Conservation (phyloP, 2,113 vertebrate genomes). For the Toxotes chatareus region DNA sequence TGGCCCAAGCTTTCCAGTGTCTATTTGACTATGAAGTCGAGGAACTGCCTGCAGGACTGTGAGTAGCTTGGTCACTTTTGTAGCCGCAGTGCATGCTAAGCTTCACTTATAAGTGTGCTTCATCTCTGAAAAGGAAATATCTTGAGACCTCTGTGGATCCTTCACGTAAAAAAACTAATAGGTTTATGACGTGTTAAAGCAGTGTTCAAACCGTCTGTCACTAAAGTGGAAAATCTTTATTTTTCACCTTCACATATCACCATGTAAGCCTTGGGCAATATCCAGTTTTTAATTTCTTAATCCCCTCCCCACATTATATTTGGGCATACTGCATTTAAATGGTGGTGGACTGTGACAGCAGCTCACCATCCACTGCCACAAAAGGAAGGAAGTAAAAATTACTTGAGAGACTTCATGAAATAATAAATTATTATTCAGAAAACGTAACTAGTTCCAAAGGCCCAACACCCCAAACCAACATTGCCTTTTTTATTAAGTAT, state of each 20-base stretch:
- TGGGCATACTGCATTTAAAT: no score
- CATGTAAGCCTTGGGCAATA: no score
- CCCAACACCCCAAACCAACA: no score
- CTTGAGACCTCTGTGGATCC: neutral
- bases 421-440: neutral
- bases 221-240: constrained; percentile 11
- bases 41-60: constrained; percentile 84
- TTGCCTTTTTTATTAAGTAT: no score
- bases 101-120: neutral
- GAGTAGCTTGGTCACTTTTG: constrained; percentile 61
- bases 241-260: no score
- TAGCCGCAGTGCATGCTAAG: neutral
- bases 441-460: neutral
- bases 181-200: neutral
- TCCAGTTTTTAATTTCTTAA: no score
- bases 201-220: neutral
- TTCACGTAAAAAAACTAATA: neutral
- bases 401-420: neutral
- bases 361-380: no score
- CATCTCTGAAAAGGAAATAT: neutral
- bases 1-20: constrained; percentile 72
- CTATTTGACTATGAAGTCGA: constrained; percentile 82
- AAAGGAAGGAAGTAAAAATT: no score
- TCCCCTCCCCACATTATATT: no score
- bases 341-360: no score